Percentiles rank a stretch among this genome's conserved stretches.
Conservation (phyloP, 1,140 invertebrate genomes). For the Trachymyrmex septentrionalis region DNA sequence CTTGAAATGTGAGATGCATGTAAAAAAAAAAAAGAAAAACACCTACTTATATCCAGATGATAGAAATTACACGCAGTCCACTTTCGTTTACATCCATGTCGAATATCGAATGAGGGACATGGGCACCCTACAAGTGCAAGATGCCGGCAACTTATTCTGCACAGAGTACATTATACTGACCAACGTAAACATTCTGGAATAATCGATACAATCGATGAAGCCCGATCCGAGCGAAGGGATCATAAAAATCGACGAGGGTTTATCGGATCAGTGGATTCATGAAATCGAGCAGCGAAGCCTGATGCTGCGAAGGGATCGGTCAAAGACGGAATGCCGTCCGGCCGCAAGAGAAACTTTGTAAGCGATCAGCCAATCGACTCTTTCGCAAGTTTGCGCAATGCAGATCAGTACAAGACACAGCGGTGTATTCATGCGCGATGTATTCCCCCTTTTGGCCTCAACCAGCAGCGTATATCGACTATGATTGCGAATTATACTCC, state of each 20-base stretch:
- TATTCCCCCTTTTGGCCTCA: slow-evolving; percentile 26
- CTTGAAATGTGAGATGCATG: neutral
- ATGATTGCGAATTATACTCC: slow-evolving; percentile 73
- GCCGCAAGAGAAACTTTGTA: slow-evolving; percentile 80
- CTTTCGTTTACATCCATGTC: neutral
- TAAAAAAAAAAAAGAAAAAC: no score
- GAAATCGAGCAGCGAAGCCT: slow-evolving; percentile 67
- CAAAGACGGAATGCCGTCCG: slow-evolving; percentile 80
- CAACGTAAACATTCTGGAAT: slow-evolving; percentile 1
- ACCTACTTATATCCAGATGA: neutral
- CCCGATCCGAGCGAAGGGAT: slow-evolving; percentile 64
- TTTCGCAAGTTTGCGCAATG: slow-evolving; percentile 69
- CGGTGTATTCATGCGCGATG: slow-evolving; percentile 33
- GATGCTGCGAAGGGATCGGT: slow-evolving; percentile 70
- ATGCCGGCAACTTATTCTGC: neutral
- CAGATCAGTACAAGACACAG: slow-evolving; percentile 54
- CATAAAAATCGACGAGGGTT: slow-evolving; percentile 69
- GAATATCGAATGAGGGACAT: neutral
- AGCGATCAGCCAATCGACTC: slow-evolving; percentile 75
- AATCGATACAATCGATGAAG: slow-evolving; percentile 63
- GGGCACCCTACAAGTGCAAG: neutral
- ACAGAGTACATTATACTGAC: neutral
- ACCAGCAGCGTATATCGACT: slow-evolving; percentile 56
- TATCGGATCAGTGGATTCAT: slow-evolving; percentile 75
- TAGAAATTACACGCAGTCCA: neutral